Evolutionary conservation across 2,888 invertebrate species (phyloP).

Genomic region (Myopa testacea): DNA sequence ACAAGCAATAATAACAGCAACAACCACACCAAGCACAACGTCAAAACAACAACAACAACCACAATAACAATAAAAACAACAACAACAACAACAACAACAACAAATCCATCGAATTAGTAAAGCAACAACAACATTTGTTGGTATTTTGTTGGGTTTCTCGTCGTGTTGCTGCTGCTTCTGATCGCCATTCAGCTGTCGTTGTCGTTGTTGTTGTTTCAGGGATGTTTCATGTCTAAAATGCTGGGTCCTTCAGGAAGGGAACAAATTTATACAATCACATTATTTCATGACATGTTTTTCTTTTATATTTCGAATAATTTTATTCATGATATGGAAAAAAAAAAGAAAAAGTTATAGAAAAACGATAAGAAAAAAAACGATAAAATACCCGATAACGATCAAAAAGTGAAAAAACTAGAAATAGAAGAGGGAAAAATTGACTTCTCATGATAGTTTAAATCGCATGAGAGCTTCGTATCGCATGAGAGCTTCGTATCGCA

Average conservation of each 20-base stretch:
- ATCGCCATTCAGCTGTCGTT: neutral
- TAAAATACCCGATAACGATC: no score
- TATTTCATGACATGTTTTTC: no score
- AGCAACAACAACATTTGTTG: neutral
- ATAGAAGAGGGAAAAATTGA: no score
- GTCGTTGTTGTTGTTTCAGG: neutral
- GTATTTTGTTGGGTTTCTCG: no score
- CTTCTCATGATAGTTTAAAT: no score
- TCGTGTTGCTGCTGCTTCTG: conserved; percentile 1
- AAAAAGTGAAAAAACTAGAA: no score
- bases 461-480: no score
- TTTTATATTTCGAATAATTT: no score
- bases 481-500: no score
- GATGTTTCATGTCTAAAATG: conserved; percentile 1
- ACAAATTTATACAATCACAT: no score
- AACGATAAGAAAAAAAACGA: no score
- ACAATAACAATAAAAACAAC: neutral
- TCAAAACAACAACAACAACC: neutral
- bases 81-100: neutral
- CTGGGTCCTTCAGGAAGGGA: neutral
- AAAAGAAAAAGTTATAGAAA: neutral
- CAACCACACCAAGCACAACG: neutral
- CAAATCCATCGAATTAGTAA: no score
- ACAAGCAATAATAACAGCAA: neutral
- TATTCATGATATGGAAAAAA: neutral